Conservation (phyloP, 2,113 vertebrate genomes). For the Emydocephalus ijimae region DNA sequence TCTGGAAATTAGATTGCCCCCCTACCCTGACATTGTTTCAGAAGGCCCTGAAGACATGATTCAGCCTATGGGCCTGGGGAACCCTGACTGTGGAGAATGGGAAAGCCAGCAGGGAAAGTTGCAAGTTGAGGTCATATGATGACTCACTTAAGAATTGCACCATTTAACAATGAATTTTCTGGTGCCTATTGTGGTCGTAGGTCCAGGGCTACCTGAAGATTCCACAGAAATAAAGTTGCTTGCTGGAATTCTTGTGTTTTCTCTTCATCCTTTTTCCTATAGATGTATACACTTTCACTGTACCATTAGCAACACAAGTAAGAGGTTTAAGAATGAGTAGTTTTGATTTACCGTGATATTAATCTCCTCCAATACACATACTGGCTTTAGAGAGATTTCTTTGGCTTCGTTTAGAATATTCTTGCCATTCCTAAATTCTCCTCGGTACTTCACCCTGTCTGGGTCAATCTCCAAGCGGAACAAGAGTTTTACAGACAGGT, state of each 20-base stretch:
- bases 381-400: slow-evolving; percentile 13
- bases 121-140: no score
- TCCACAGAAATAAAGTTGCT: neutral
- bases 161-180: no score
- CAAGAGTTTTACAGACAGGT: slow-evolving; percentile 48
- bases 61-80: no score
- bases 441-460: slow-evolving; percentile 49
- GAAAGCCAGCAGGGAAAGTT: no score
- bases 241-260: neutral
- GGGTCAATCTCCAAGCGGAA: slow-evolving; percentile 61
- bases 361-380: slow-evolving; percentile 43
- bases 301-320: neutral
- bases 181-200: no score
- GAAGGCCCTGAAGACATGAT: no score
- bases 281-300: no score
- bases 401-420: slow-evolving; percentile 4
- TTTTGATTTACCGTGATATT: neutral
- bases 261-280: neutral
- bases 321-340: neutral
- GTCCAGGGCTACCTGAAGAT: neutral
- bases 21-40: no score
- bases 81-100: no score
- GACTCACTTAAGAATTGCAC: no score
- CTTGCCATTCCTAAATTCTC: slow-evolving; percentile 47
- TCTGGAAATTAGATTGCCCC: no score